Evolutionary conservation across 2,888 invertebrate species (phyloP).

Genomic region (Caenorhabditis sp.): DNA sequence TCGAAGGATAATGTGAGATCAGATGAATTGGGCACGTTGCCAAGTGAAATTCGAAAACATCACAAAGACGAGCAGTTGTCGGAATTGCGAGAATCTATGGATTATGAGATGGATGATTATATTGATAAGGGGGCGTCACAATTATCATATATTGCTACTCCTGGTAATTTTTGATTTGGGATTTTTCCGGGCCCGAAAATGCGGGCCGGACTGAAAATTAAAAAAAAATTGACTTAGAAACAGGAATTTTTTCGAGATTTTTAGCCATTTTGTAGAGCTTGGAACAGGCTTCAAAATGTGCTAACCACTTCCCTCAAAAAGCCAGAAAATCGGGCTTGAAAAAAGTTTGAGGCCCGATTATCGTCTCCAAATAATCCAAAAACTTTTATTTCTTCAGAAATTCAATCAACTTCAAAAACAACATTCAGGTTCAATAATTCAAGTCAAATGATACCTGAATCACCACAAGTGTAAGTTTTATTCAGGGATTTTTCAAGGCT

Average conservation of each 20-base stretch:
- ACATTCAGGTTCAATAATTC: neutral
- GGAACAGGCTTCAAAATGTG: neutral
- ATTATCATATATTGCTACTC: neutral
- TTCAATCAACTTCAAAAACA: neutral
- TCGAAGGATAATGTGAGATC: slow-evolving; percentile 6
- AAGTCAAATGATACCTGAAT: neutral
- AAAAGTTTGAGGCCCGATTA: no score
- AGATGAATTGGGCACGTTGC: slow-evolving; percentile 11
- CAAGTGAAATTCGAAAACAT: slow-evolving; percentile 16
- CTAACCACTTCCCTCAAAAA: no score
- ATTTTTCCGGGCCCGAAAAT: no score
- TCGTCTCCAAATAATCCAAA: neutral
- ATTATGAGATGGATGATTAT: slow-evolving; percentile 15
- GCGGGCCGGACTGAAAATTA: no score
- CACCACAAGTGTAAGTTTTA: neutral
- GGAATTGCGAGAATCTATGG: neutral
- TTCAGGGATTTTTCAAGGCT: neutral
- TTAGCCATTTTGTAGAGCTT: neutral
- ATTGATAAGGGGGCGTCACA: slow-evolving; percentile 28
- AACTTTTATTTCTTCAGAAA: neutral
- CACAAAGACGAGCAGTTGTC: neutral
- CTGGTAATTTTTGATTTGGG: neutral
- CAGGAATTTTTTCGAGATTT: neutral
- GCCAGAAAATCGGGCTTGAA: no score
- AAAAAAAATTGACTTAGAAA: neutral